Evolutionary conservation across 2,113 vertebrate genomes (phyloP).

Genomic region (Campylomormyrus tamandua): DNA sequence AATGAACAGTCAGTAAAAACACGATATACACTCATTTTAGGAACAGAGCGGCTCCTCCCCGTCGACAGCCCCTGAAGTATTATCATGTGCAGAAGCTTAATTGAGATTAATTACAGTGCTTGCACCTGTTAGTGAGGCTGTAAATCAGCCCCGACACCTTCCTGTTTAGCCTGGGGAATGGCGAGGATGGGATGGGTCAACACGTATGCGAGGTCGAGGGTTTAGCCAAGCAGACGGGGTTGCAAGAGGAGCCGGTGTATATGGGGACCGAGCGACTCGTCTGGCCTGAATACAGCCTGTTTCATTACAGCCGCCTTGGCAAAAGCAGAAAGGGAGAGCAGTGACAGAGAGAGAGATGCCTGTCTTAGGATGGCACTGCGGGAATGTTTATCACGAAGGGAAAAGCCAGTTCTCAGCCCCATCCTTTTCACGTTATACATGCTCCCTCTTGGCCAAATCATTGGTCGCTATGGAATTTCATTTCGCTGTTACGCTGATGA

Average conservation of each 20-base stretch:
- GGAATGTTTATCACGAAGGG: background rate
- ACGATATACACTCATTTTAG: background rate
- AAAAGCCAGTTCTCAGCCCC: too few relatives aligned
- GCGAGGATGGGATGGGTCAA: conserved; percentile 23
- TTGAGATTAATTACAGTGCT: conserved; percentile 53
- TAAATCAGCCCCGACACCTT: conserved; percentile 53
- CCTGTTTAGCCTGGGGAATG: conserved; percentile 40
- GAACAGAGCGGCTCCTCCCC: background rate
- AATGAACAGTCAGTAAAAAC: background rate
- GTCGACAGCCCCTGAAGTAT: background rate
- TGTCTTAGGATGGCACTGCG: background rate
- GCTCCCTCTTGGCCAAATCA: too few relatives aligned
- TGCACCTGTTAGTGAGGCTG: conserved; percentile 41
- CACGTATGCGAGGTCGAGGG: conserved; percentile 29
- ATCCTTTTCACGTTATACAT: too few relatives aligned
- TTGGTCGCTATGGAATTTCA: too few relatives aligned
- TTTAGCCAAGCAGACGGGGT: background rate
- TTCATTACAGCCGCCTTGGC: background rate
- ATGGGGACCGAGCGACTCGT: background rate
- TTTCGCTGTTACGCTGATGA: too few relatives aligned
- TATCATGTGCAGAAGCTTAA: conserved; percentile 34
- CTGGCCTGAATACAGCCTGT: background rate
- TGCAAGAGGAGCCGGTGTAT: background rate
- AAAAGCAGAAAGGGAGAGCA: background rate
- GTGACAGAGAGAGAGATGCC: background rate